Percentiles rank a stretch among this genome's conserved stretches.
Conservation (phyloP, 2,113 vertebrate species). For the Peucedramus taeniatus region DNA sequence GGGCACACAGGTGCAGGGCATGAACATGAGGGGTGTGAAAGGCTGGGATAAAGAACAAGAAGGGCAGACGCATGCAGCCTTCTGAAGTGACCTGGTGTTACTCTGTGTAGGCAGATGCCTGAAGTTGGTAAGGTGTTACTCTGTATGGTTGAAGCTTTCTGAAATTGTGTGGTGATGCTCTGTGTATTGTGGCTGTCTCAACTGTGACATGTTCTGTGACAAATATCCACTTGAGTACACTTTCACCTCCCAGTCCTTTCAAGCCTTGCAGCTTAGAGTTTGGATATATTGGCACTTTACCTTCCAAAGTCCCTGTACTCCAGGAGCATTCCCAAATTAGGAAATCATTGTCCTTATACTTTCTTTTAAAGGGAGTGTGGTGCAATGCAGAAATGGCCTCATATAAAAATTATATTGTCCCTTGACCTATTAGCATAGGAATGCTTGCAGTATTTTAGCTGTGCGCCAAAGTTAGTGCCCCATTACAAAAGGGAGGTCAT, state of each 20-base stretch:
- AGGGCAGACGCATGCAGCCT: not conserved
- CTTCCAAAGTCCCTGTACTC: not conserved
- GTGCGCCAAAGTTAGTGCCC: not conserved
- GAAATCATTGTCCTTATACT: not conserved
- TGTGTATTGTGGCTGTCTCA: not conserved
- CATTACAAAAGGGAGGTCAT: not conserved
- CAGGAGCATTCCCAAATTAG: not conserved
- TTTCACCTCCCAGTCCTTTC: not conserved
- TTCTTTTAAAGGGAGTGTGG: not conserved
- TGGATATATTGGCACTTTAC: not conserved
- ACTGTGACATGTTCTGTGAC: not conserved
- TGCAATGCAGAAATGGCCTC: not conserved
- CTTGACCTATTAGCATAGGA: constrained; percentile 35
- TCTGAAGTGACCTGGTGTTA: not conserved
- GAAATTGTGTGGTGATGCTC: not conserved
- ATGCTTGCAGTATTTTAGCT: constrained; percentile 5
- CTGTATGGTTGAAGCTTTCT: not conserved
- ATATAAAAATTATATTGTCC: not conserved
- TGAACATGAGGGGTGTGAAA: not conserved
- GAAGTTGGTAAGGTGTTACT: not conserved
- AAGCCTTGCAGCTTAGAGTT: not conserved
- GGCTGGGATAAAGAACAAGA: not conserved
- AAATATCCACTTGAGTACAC: not conserved
- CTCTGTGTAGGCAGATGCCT: not conserved
- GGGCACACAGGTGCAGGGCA: not conserved